phyloP scores from a whole-genome alignment of 2,113 vertebrate genomes.

The Uropsilus gracilis region DNA sequence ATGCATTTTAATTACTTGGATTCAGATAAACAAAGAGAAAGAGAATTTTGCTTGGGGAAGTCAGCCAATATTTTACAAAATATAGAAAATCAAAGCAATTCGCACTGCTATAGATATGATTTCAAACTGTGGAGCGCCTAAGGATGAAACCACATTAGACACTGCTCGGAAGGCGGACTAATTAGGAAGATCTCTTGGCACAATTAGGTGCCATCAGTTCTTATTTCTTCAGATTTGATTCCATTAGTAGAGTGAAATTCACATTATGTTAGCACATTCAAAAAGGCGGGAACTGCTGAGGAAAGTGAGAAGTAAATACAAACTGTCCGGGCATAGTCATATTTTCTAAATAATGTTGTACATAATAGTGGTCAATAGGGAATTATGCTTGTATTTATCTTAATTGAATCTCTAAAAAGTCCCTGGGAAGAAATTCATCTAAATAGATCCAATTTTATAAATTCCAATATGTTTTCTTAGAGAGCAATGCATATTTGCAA shows the following conservation, averaged over 20 bases:
- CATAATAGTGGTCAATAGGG: neutral
- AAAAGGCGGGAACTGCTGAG: conserved; percentile 5
- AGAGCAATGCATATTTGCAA: neutral
- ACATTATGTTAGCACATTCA: conserved; percentile 55
- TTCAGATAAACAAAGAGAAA: conserved; percentile 54
- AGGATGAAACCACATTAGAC: conserved; percentile 31
- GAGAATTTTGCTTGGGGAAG: conserved; percentile 30
- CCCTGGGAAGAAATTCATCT: neutral
- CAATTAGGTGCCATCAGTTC: conserved; percentile 45
- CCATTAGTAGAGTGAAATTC: conserved; percentile 53
- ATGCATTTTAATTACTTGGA: conserved; percentile 69
- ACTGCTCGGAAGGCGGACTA: conserved; percentile 46
- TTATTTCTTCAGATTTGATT: conserved; percentile 58
- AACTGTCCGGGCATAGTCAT: neutral
- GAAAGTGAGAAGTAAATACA: conserved; percentile 40
- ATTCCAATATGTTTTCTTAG: neutral
- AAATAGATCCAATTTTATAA: neutral
- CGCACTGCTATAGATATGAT: neutral
- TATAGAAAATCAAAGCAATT: conserved; percentile 38
- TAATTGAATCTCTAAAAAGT: neutral
- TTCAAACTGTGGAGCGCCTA: neutral
- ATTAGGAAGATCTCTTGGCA: conserved; percentile 52
- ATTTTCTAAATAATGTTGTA: conserved; percentile 57
- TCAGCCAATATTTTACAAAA: conserved; percentile 27
- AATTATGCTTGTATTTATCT: neutral